Base-by-base conservation (phyloP, 2,113 vertebrate species). In the Sebastes fasciatus region DNA sequence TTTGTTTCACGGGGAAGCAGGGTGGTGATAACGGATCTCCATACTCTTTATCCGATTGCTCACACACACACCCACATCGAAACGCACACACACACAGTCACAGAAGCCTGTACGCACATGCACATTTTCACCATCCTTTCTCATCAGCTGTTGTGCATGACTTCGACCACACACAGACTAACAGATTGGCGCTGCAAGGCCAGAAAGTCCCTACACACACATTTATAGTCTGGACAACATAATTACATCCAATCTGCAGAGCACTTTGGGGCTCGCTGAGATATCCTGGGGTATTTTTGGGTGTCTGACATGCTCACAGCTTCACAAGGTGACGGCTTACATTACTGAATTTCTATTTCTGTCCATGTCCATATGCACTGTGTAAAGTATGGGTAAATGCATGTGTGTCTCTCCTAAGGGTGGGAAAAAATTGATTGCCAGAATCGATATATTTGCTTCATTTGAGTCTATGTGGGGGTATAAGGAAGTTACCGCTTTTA, bases 41-140 rank as follows among this genome's bases (percentile, higher is more conserved):
- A 8, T 16, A 16, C 63, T 80, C 73, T 75, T 89, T 92, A 93
- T 90, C 88, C 70, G 91, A 93, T 92, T 83, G 72, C 86, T 90
- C 76, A 72, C 83, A 85, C 83, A 26, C 45, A 67, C 52, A 65
- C 55, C 26, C 26, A 26, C 3, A 34, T 34, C 26, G 26, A 34
- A 34, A 34, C 26, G 52, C 17, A 60, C 34, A 70, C 6, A 52
- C 63, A 67, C 43, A 43, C 54, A 64, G 16, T 21, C 62, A 64
- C 11, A 69, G 45, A 68, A 72, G 19, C 87, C 57, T 80, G 84
- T 67, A 48, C 9, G 8, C 67, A 78, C 88, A 89, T 12, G 62
- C 65, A 84, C 69, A 79, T 74, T 79, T 69, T 71, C 42, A 55
- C 70, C 78, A 65, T 63, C 34, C 73, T 72, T 84, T 74, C 75